Evolutionary conservation across 2,797 vertebrate genomes (phyloP).

Genomic region (Sternotherus odoratus): DNA sequence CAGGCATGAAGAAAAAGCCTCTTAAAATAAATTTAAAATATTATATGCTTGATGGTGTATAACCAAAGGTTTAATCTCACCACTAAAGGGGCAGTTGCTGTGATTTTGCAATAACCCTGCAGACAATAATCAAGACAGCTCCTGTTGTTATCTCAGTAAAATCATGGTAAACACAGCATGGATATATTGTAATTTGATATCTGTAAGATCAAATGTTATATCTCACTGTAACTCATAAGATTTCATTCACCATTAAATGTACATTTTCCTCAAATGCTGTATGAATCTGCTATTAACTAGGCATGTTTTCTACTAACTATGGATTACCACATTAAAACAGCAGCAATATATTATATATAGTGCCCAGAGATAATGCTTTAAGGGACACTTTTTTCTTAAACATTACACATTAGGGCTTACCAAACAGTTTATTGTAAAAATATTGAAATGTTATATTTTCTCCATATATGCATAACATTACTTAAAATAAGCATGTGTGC

Average conservation of each 20-base stretch:
- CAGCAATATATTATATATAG: background rate
- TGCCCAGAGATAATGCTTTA: conserved; percentile 43
- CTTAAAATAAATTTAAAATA: conserved; percentile 87
- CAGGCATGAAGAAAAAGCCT: conserved; percentile 84
- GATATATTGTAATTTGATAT: conserved; percentile 80
- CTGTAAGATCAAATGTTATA: conserved; percentile 78
- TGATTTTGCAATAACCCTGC: conserved; percentile 82
- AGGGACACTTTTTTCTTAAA: background rate
- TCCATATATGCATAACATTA: background rate
- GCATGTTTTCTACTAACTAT: conserved; percentile 72
- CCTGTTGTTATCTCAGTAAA: conserved; percentile 82
- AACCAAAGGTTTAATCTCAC: conserved; percentile 84
- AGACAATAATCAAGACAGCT: conserved; percentile 83
- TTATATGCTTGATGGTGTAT: conserved; percentile 85
- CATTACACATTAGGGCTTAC: conserved; percentile 20
- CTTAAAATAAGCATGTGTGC: background rate
- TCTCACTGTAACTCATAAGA: conserved; percentile 77
- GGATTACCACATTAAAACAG: conserved; percentile 59
- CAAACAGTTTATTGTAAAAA: background rate
- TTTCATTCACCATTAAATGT: conserved; percentile 79
- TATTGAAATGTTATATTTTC: background rate
- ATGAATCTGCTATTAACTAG: conserved; percentile 71
- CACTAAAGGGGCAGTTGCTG: conserved; percentile 80
- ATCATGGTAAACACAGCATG: conserved; percentile 81
- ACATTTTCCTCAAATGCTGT: conserved; percentile 71